phyloP scores from a whole-genome alignment of 2,888 invertebrate genomes.

The Rosalia funebris region DNA sequence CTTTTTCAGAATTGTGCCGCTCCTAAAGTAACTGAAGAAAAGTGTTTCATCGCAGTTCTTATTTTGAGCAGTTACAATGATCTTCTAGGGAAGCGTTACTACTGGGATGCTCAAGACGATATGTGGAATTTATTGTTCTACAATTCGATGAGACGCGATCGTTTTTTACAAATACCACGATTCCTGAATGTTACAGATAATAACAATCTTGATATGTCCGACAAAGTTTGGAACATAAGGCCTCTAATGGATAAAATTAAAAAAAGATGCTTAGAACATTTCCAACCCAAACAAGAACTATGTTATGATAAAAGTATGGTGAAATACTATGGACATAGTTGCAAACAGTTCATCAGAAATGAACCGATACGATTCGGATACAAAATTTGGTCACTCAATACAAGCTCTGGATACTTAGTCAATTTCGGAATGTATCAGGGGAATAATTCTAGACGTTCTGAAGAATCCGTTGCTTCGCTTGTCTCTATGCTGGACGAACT shows the following conservation, averaged over 20 bases:
- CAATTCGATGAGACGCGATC: slow-evolving; percentile 42
- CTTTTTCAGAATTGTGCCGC: slow-evolving; percentile 25
- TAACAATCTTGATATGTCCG: slow-evolving; percentile 34
- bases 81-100: slow-evolving; percentile 36
- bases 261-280: slow-evolving; percentile 35
- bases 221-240: slow-evolving; percentile 49
- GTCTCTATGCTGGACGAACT: no score
- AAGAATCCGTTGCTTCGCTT: slow-evolving; percentile 33
- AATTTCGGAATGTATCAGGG: slow-evolving; percentile 36
- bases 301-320: slow-evolving; percentile 43
- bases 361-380: slow-evolving; percentile 49
- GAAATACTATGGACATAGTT: slow-evolving; percentile 42
- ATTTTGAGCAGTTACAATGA: slow-evolving; percentile 42
- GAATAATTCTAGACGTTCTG: slow-evolving; percentile 34
- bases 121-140: slow-evolving; percentile 35
- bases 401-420: slow-evolving; percentile 47
- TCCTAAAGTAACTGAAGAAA: slow-evolving; percentile 32
- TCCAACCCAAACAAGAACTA: slow-evolving; percentile 29
- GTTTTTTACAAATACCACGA: slow-evolving; percentile 42
- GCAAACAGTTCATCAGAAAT: slow-evolving; percentile 44
- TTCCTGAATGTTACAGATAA: slow-evolving; percentile 49
- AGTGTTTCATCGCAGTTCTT: slow-evolving; percentile 34
- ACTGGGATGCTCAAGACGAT: slow-evolving; percentile 41
- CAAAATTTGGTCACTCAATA: slow-evolving; percentile 51
- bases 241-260: slow-evolving; percentile 41